These are phyloP conservation scores for Ptychochromis oligacanthus DNA, from an alignment of 2,113 vertebrate species.

Conservation along the genomic window DNA sequence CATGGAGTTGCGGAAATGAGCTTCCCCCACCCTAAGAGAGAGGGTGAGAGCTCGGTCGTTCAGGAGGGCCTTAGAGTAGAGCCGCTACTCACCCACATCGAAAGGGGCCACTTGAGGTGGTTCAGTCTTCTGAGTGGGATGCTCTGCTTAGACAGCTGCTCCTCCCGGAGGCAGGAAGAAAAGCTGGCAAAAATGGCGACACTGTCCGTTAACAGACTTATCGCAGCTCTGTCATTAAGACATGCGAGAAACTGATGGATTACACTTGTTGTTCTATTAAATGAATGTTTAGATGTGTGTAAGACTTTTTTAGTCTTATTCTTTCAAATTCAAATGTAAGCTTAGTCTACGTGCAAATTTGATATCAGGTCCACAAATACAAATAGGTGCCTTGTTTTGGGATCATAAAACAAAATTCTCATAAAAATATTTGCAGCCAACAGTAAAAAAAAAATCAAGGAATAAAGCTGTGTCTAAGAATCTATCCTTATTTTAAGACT, in stretches of 20 bases:
- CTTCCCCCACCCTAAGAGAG: neutral
- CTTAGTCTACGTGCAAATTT: neutral
- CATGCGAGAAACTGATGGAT: neutral
- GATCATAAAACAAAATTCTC: neutral
- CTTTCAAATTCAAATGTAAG: neutral
- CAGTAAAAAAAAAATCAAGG: neutral
- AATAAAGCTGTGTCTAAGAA: neutral
- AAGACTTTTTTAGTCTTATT: neutral
- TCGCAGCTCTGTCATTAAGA: neutral
- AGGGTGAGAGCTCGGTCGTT: neutral
- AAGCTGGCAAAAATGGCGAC: neutral
- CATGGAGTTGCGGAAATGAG: neutral
- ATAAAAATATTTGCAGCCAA: neutral
- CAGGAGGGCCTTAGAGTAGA: neutral
- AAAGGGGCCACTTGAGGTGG: neutral
- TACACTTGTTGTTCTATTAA: neutral
- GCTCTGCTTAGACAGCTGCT: neutral
- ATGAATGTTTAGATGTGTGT: neutral
- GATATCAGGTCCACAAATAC: neutral
- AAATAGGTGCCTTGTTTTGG: neutral
- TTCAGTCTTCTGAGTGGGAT: neutral
- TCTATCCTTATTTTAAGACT: too few species aligned
- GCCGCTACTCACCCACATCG: neutral
- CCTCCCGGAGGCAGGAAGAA: neutral
- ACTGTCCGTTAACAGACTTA: neutral